Percentiles rank a stretch among this genome's conserved stretches.
Conservation (phyloP, 2,888 invertebrate genomes). For the Xylota segnis region DNA sequence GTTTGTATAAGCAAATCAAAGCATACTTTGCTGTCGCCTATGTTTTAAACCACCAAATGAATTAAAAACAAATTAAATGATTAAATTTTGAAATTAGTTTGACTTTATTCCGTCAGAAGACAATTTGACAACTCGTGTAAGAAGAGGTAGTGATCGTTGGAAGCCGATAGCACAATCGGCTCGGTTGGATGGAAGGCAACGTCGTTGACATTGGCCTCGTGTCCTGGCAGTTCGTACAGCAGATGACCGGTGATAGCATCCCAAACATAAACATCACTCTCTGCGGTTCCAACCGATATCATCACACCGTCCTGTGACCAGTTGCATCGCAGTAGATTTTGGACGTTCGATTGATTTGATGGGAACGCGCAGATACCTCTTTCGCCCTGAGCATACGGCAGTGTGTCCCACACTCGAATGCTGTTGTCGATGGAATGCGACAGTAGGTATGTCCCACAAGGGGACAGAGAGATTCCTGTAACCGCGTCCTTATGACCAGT, state of each 20-base stretch:
- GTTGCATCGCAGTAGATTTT: constrained; percentile 95
- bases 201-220: constrained; percentile 84
- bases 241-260: not conserved
- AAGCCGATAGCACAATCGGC: constrained; percentile 95
- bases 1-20: too few relatives aligned
- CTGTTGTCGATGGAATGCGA: constrained; percentile 99
- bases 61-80: too few relatives aligned
- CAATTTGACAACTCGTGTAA: too few relatives aligned
- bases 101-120: too few relatives aligned
- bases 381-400: constrained; percentile 96
- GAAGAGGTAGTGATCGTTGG: constrained; percentile 97
- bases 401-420: constrained; percentile 97
- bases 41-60: too few relatives aligned
- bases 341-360: constrained; percentile 98
- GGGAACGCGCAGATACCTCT: constrained; percentile 95
- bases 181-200: constrained; percentile 97
- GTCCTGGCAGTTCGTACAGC: not conserved
- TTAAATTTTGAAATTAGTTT: too few relatives aligned
- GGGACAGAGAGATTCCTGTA: constrained; percentile 90
- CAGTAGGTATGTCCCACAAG: constrained; percentile 92
- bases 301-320: constrained; percentile 96
- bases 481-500: constrained; percentile 98
- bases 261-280: not conserved
- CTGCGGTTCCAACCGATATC: constrained; percentile 68
- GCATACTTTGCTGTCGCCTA: too few relatives aligned